Conservation (phyloP, 2,113 vertebrate species). For the Xiphias gladius region DNA sequence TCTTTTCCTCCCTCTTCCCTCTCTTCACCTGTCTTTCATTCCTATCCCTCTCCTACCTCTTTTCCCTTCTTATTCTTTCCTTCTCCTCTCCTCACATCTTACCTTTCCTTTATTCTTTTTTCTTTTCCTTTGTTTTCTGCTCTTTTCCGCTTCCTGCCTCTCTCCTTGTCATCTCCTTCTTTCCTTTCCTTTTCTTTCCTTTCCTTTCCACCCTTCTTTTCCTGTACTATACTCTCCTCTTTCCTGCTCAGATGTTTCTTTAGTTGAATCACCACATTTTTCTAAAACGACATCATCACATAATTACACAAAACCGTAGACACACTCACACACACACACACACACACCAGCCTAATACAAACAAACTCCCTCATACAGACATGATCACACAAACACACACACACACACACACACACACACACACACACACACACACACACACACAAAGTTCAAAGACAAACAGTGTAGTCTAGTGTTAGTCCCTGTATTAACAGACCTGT, state of each 20-base stretch:
- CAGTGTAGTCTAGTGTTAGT: no score
- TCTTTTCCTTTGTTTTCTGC: neutral
- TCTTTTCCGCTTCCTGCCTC: no score
- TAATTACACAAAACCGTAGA: slow-evolving; percentile 11
- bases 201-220: neutral
- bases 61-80: neutral
- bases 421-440: slow-evolving; percentile 30
- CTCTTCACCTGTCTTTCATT: neutral
- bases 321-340: neutral
- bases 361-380: slow-evolving; percentile 20
- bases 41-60: no score
- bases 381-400: neutral
- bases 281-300: slow-evolving; percentile 44
- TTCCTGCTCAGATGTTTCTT: slow-evolving; percentile 41
- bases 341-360: neutral
- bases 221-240: neutral
- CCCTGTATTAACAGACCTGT: neutral
- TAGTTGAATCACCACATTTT: slow-evolving; percentile 65
- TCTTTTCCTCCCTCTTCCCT: neutral
- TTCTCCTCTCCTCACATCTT: neutral
- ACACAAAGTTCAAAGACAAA: neutral
- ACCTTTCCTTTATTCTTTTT: neutral
- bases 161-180: neutral
- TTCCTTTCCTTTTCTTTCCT: neutral
- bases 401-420: slow-evolving; percentile 12